These are phyloP conservation scores for Phaethon lepturus DNA, from an alignment of 2,113 vertebrate genomes.

Conservation along the genomic window DNA sequence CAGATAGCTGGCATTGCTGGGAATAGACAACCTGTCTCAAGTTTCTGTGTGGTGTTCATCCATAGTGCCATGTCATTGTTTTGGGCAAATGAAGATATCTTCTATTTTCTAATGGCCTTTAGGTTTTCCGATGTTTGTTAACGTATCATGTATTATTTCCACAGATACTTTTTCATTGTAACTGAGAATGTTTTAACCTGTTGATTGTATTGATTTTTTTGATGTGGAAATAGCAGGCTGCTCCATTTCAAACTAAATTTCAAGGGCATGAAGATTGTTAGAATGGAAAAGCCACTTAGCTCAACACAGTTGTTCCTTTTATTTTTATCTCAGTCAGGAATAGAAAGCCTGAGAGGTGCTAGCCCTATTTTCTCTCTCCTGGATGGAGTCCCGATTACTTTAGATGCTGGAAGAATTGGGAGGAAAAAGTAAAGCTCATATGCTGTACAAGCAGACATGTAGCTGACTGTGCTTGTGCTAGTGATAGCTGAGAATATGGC, in stretches of 20 bases:
- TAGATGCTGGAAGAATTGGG: not conserved
- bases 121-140: slow-evolving; percentile 28
- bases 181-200: slow-evolving; percentile 64
- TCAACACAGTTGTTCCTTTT: slow-evolving; percentile 14
- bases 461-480: not conserved
- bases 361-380: slow-evolving; percentile 14
- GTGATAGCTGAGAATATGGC: not conserved
- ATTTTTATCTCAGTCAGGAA: slow-evolving; percentile 32
- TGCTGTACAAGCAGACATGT: not conserved
- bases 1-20: not conserved
- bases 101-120: slow-evolving; percentile 36
- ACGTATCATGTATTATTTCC: slow-evolving; percentile 25
- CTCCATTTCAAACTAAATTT: slow-evolving; percentile 67
- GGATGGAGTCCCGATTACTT: not conserved
- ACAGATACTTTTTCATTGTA: slow-evolving; percentile 38
- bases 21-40: not conserved
- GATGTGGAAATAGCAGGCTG: slow-evolving; percentile 43
- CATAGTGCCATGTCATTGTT: not conserved
- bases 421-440: not conserved
- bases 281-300: slow-evolving; percentile 55
- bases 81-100: not conserved
- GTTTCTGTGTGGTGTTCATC: not conserved
- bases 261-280: slow-evolving; percentile 48
- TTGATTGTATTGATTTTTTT: slow-evolving; percentile 71
- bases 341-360: not conserved